Conservation (phyloP, 2,113 vertebrate genomes). For the Hystrix brachyura region DNA sequence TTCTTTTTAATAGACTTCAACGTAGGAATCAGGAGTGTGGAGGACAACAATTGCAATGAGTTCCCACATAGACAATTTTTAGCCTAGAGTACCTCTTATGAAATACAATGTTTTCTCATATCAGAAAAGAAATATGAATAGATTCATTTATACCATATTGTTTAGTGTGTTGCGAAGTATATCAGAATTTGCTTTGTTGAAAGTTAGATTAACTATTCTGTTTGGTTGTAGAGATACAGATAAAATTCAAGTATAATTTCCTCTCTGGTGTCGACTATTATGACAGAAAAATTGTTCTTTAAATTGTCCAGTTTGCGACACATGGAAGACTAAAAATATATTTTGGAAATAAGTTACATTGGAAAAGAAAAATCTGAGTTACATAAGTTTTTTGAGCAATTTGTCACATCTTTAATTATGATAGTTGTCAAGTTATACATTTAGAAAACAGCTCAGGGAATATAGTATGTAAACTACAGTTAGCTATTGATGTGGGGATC, state of each 20-base stretch:
- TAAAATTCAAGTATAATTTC: not conserved
- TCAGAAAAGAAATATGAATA: not conserved
- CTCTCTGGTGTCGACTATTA: not conserved
- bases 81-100: constrained; percentile 59
- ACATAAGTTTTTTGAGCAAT: not conserved
- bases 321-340: not conserved
- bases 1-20: constrained; percentile 84
- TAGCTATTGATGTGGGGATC: not conserved
- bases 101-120: constrained; percentile 19
- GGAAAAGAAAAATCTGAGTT: not conserved
- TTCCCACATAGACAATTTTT: constrained; percentile 49
- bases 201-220: not conserved
- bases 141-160: not conserved
- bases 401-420: not conserved
- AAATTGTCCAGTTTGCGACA: not conserved
- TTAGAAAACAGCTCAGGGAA: not conserved
- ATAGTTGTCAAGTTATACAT: not conserved
- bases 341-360: constrained; percentile 5
- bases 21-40: not conserved
- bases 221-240: not conserved
- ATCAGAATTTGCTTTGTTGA: not conserved
- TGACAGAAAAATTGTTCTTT: not conserved
- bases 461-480: not conserved
- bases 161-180: not conserved
- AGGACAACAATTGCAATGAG: constrained; percentile 57